Conservation (phyloP, 2,113 vertebrate species). For the Pontoporia blainvillei region DNA sequence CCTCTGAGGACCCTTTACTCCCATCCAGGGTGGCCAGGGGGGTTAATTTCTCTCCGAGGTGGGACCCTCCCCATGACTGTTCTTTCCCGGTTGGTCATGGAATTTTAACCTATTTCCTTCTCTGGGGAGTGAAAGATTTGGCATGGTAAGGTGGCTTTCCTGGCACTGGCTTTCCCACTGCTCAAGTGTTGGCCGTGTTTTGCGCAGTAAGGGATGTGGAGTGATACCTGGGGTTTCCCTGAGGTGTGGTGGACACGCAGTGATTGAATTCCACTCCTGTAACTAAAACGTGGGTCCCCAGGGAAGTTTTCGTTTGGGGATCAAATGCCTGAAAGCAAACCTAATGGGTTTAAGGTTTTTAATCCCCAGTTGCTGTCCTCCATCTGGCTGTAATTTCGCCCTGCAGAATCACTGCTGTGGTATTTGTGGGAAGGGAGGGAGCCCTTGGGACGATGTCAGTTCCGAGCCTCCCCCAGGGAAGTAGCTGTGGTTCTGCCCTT, state of each 20-base stretch:
- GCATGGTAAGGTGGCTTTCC: not conserved
- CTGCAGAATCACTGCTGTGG: not conserved
- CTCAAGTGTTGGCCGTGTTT: not conserved
- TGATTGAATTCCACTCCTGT: not conserved
- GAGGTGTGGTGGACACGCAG: not conserved
- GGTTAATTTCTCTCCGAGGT: accelerated
- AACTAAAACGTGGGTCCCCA: not conserved
- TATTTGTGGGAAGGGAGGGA: not conserved
- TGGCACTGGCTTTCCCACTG: not conserved
- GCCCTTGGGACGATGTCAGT: not conserved
- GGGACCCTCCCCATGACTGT: not conserved
- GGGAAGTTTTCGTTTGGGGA: constrained; percentile 33
- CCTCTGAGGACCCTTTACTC: not conserved
- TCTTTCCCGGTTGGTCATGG: not conserved
- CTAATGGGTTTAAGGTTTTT: constrained; percentile 46
- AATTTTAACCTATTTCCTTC: not conserved
- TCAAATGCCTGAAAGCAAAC: constrained; percentile 15
- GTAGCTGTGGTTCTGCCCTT: not conserved
- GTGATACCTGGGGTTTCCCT: not conserved
- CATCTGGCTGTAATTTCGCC: not conserved
- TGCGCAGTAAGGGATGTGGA: not conserved
- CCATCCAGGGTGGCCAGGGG: not conserved
- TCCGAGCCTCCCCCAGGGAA: not conserved
- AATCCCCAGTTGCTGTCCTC: not conserved
- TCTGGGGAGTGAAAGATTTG: not conserved